Conservation (phyloP, 1,140 invertebrate genomes). For the Latrodectus geometricus region DNA sequence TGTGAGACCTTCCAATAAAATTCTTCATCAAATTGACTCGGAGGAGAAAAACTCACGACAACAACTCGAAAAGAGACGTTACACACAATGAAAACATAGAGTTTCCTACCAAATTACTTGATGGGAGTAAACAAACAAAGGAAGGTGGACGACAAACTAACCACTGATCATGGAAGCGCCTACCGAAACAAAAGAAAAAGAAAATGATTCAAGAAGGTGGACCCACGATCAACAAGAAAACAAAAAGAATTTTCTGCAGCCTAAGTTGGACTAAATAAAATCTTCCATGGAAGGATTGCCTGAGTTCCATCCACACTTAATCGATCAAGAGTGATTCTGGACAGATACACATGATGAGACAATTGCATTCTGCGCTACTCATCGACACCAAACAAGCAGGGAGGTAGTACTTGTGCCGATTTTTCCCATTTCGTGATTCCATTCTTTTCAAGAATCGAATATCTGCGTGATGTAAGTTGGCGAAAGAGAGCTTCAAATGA, state of each 20-base stretch:
- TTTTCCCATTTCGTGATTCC: slow-evolving; percentile 9
- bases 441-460: slow-evolving; percentile 17
- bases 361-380: slow-evolving; percentile 26
- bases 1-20: too few species aligned
- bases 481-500: too few species aligned
- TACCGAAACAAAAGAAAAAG: background rate
- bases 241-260: slow-evolving; percentile 10
- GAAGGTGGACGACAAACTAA: too few species aligned
- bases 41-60: too few species aligned
- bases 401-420: background rate
- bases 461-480: slow-evolving; percentile 9
- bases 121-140: too few species aligned
- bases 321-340: slow-evolving; percentile 23
- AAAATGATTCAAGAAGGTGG: slow-evolving; percentile 8
- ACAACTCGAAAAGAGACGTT: too few species aligned
- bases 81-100: too few species aligned
- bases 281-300: background rate
- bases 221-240: background rate
- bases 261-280: slow-evolving; percentile 6
- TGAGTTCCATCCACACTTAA: background rate
- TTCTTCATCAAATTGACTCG: too few species aligned
- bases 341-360: slow-evolving; percentile 1
- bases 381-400: background rate
- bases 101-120: too few species aligned
- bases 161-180: too few species aligned